Evolutionary conservation across 2,888 invertebrate genomes (phyloP).

Genomic region (Halictus ligatus): DNA sequence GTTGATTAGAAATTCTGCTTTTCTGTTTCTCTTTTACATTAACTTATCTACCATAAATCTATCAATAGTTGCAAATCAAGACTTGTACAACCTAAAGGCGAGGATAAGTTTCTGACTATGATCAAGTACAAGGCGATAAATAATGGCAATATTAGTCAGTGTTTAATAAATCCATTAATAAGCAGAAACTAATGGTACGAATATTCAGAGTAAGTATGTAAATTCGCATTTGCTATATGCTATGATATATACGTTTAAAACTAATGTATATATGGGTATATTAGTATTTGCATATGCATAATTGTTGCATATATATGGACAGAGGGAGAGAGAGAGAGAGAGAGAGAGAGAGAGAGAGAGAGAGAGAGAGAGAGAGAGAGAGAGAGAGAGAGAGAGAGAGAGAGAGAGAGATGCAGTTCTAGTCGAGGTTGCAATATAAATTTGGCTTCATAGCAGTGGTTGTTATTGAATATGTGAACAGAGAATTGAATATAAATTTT

Average conservation of each 20-base stretch:
- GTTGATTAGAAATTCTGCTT: constrained; percentile 18
- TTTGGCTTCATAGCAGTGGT: constrained; percentile 49
- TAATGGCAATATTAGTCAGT: constrained; percentile 66
- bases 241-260: constrained; percentile 20
- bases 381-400: neutral
- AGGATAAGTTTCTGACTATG: constrained; percentile 51
- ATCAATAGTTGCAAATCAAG: constrained; percentile 69
- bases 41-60: constrained; percentile 55
- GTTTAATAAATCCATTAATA: constrained; percentile 57
- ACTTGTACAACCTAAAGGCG: constrained; percentile 49
- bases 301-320: constrained; percentile 38
- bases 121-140: constrained; percentile 67
- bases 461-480: constrained; percentile 42
- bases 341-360: neutral
- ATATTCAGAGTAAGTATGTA: constrained; percentile 37
- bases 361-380: constrained; percentile 1
- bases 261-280: constrained; percentile 45
- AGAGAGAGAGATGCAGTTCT: constrained; percentile 29
- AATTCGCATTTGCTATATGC: constrained; percentile 35
- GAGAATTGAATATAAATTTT: constrained; percentile 58
- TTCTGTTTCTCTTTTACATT: constrained; percentile 16
- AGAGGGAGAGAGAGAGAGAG: constrained; percentile 15
- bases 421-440: constrained; percentile 57
- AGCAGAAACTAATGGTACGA: constrained; percentile 32
- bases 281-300: constrained; percentile 43